These are phyloP conservation scores for Zalophus californianus DNA, from an alignment of 2,797 vertebrate species.

Conservation along the genomic window DNA sequence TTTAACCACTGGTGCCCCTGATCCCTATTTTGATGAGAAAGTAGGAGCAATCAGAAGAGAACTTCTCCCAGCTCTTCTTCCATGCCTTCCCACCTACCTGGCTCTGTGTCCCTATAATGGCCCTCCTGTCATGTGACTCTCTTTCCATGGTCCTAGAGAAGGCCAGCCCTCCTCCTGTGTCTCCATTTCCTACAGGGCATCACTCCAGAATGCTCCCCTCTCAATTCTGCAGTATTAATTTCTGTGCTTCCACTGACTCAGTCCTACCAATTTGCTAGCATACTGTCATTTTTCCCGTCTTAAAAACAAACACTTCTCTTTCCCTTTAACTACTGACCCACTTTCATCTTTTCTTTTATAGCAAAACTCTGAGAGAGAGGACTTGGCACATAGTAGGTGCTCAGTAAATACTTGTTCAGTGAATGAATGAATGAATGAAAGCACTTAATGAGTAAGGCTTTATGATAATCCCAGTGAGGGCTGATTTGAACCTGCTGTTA, in stretches of 20 bases:
- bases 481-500: not conserved
- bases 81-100: not conserved
- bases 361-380: not conserved
- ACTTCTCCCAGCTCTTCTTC: not conserved
- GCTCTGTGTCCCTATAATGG: no score
- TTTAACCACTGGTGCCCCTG: not conserved
- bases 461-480: not conserved
- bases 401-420: not conserved
- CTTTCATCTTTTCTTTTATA: not conserved
- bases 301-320: not conserved
- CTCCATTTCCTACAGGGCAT: not conserved
- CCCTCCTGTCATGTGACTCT: not conserved
- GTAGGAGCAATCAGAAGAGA: not conserved
- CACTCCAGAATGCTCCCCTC: not conserved
- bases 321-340: not conserved
- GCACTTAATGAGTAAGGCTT: not conserved
- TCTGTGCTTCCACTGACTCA: not conserved
- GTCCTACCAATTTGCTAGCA: not conserved
- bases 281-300: not conserved
- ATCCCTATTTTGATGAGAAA: not conserved
- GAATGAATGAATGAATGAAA: conserved; percentile 18
- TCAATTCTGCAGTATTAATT: not conserved
- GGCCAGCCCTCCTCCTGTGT: not conserved
- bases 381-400: not conserved
- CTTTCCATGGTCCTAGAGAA: rapidly evolving